These are phyloP conservation scores for Arctia plantaginis DNA, from an alignment of 2,888 invertebrate genomes.

Conservation along the genomic window DNA sequence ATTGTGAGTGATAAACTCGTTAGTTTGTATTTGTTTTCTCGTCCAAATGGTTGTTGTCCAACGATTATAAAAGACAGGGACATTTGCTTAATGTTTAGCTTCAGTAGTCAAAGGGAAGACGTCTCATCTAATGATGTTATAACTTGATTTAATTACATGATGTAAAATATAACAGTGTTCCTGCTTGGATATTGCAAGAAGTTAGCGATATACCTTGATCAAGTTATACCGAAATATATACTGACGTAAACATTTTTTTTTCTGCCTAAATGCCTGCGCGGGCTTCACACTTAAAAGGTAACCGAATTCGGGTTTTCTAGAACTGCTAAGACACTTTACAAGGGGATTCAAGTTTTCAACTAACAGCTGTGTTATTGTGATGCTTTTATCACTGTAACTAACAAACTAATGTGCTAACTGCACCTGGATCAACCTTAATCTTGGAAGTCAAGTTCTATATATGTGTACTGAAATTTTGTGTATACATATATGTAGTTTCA, in stretches of 20 bases:
- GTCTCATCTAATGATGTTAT: background rate
- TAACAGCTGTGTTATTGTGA: too few species aligned
- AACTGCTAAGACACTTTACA: too few species aligned
- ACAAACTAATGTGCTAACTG: too few species aligned
- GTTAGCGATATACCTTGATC: background rate
- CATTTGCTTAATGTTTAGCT: conserved; percentile 3
- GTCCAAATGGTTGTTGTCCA: conserved; percentile 2
- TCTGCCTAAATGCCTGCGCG: background rate
- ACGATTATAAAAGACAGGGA: conserved; percentile 16
- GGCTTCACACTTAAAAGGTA: background rate
- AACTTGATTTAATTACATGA: background rate
- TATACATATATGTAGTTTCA: too few species aligned
- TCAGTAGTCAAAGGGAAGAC: background rate
- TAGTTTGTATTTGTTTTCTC: conserved; percentile 23
- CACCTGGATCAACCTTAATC: background rate
- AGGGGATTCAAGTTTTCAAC: too few species aligned
- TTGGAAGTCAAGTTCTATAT: background rate
- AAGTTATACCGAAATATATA: background rate
- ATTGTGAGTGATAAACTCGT: conserved; percentile 46
- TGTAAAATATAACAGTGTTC: too few species aligned
- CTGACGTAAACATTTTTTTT: background rate
- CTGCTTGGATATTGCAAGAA: background rate
- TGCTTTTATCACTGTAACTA: too few species aligned
- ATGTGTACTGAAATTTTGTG: background rate
- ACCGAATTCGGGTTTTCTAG: background rate